A percentile compares a stretch with the other conserved stretches of the same genome.
Conservation (phyloP, 2,797 vertebrate species). For the Sylvilagus floridanus region DNA sequence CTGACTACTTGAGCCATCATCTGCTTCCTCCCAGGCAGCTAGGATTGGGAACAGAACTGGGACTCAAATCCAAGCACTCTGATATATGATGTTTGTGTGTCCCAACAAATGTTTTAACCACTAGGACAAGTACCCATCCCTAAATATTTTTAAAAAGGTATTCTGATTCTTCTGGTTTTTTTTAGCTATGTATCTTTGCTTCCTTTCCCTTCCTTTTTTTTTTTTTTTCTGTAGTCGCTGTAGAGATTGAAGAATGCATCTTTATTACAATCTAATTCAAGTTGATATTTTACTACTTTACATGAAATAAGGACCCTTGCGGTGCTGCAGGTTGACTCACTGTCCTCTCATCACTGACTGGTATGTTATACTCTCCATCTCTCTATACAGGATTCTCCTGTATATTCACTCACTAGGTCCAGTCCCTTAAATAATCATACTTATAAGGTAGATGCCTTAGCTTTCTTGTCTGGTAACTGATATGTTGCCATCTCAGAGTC, state of each 20-base stretch:
- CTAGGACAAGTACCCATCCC: no score
- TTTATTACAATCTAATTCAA: background rate
- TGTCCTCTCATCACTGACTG: background rate
- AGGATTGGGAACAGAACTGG: no score
- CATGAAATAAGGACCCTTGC: constrained; percentile 3
- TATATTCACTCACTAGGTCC: background rate
- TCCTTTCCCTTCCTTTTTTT: background rate
- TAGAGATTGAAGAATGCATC: background rate
- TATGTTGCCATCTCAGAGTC: background rate
- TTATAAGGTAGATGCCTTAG: constrained; percentile 48
- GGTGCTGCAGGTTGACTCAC: background rate
- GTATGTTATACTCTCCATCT: background rate
- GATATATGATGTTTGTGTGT: no score
- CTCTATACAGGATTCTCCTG: background rate
- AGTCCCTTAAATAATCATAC: constrained; percentile 29
- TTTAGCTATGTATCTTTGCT: background rate
- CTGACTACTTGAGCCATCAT: no score
- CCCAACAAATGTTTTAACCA: no score
- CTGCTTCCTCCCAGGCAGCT: no score
- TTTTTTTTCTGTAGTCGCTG: background rate
- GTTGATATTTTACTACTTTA: constrained; percentile 18
- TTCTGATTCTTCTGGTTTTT: background rate
- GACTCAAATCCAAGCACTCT: no score
- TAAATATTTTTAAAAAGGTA: background rate
- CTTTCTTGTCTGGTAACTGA: background rate